phyloP scores from a whole-genome alignment of 1,140 invertebrate genomes.

The Drosophila cardini region DNA sequence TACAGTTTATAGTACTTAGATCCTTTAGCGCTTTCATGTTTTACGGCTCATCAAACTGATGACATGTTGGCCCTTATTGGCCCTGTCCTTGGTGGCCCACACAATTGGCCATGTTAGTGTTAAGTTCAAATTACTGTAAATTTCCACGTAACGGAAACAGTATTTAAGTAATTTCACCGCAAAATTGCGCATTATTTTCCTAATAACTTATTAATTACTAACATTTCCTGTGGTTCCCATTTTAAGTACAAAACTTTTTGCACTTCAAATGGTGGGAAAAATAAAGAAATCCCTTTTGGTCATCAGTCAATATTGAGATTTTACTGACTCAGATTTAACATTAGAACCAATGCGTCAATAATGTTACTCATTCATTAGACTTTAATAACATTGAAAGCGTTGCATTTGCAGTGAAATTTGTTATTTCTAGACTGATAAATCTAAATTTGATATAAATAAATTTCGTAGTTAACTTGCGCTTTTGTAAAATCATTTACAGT shows the following conservation, averaged over 20 bases:
- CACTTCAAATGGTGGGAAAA: constrained; percentile 1
- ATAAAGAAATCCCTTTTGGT: constrained; percentile 16
- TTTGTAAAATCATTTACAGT: constrained; percentile 58
- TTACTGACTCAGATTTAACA: not conserved
- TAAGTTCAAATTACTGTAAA: constrained; percentile 2
- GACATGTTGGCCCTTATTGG: constrained; percentile 41
- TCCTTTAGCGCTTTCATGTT: constrained; percentile 33
- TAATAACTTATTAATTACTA: constrained; percentile 2
- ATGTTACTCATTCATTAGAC: not conserved
- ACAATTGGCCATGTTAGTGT: constrained; percentile 12
- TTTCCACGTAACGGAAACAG: not conserved
- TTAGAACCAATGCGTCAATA: not conserved
- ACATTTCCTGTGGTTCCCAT: constrained; percentile 4
- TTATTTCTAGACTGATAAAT: not conserved
- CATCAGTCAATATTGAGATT: not conserved
- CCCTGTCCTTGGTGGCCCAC: constrained; percentile 9
- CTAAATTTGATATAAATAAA: not conserved
- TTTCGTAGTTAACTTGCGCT: not conserved
- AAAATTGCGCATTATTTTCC: not conserved
- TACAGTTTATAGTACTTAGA: not conserved
- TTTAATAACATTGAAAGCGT: too few relatives aligned
- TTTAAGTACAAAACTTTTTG: not conserved
- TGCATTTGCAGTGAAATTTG: not conserved
- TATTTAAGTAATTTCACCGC: not conserved
- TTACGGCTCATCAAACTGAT: constrained; percentile 57